A percentile compares a stretch with the other conserved stretches of the same genome.
Conservation (phyloP, 2,113 vertebrate genomes). For the Nothocercus nigrocapillus region DNA sequence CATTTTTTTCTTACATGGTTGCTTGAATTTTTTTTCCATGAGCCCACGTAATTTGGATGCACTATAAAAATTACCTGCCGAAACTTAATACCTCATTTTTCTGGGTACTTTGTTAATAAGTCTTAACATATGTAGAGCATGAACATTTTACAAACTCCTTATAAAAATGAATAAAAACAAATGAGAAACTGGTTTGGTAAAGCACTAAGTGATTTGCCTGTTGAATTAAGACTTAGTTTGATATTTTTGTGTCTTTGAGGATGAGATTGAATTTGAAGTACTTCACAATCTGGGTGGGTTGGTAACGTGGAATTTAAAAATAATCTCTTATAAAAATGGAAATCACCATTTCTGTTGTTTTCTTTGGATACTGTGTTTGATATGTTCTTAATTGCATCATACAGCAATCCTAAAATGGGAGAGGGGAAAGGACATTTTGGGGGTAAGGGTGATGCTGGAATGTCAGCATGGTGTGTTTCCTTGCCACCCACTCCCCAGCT, state of each 20-base stretch:
- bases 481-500: background rate
- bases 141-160: background rate
- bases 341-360: background rate
- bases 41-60: background rate
- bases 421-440: background rate
- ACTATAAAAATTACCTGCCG: background rate
- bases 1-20: background rate
- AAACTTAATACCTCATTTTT: background rate
- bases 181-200: background rate
- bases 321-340: background rate
- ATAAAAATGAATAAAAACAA: background rate
- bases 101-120: background rate
- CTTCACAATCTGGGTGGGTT: background rate
- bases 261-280: background rate
- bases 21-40: background rate
- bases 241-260: constrained; percentile 16
- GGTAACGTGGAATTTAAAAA: background rate
- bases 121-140: background rate
- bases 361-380: constrained; percentile 1
- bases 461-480: background rate
- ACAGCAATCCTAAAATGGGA: background rate
- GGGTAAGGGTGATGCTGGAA: background rate
- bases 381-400: background rate
- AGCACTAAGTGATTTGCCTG: background rate
- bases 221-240: constrained; percentile 35